Evolutionary conservation across 2,888 invertebrate species (phyloP).

Genomic region (Cosmorhoe ocellata): DNA sequence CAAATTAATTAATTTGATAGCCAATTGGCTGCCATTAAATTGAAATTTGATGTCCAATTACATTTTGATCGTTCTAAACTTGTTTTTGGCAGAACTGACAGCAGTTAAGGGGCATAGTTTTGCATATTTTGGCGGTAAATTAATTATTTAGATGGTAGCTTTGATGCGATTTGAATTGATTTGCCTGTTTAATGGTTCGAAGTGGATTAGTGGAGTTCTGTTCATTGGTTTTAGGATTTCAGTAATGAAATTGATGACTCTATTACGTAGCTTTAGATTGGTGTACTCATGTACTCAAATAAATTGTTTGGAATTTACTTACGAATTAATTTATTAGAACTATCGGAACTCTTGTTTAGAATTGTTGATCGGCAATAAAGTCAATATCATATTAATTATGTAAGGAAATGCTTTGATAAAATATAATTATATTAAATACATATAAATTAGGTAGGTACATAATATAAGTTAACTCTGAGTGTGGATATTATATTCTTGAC

Average conservation of each 20-base stretch:
- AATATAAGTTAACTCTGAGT: too few relatives aligned
- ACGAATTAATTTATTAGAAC: neutral
- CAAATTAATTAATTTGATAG: slow-evolving; percentile 10
- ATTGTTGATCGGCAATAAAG: too few relatives aligned
- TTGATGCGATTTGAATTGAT: slow-evolving; percentile 17
- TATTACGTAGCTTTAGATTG: neutral
- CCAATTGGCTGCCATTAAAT: neutral
- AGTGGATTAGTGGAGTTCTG: slow-evolving; percentile 13
- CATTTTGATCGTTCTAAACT: neutral
- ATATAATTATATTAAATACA: too few relatives aligned
- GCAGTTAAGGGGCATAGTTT: slow-evolving; percentile 1
- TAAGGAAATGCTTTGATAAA: too few relatives aligned
- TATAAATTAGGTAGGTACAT: too few relatives aligned
- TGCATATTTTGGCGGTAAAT: slow-evolving; percentile 26
- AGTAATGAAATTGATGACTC: slow-evolving; percentile 12
- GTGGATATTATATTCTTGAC: too few relatives aligned
- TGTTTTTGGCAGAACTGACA: neutral
- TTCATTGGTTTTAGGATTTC: slow-evolving; percentile 19
- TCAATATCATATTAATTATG: too few relatives aligned
- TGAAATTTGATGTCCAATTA: neutral
- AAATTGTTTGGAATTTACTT: neutral
- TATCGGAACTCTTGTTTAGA: too few relatives aligned
- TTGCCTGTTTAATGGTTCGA: slow-evolving; percentile 11
- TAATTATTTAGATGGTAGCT: slow-evolving; percentile 18
- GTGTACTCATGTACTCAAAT: too few relatives aligned